Base-by-base conservation (phyloP, 2,113 vertebrate genomes). In the Mastomys coucha region DNA sequence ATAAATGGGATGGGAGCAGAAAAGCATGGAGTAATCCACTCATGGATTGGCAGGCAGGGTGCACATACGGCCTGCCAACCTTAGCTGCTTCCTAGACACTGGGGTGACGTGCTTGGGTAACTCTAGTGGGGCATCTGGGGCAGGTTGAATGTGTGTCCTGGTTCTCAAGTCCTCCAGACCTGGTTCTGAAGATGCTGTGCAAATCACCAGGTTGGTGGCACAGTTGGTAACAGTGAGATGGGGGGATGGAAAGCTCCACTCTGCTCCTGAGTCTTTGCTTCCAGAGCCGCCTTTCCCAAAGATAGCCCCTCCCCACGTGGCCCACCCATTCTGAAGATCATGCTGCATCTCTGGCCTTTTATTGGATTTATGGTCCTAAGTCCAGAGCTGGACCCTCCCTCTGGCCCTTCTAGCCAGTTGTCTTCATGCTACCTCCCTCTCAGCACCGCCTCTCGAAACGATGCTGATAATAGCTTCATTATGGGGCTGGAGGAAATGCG, bases 241-340 rank as follows among this genome's bases (percentile, higher is more conserved):
- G 0, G 33, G 5, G 11, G 33, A 51, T n/a, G 45, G 60, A 51
- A 31, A 31, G 5, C 31, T 36, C 16, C n/a, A 26, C 2, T 10
- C 42, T 14, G 9, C 28, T 77, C n/a, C 33, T 10, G 5, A 80
- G n/a, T 86, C 19, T 63, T 85, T 49, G 63, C 49, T 22, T 22
- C 39, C 24, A 33, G 89, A 33, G 3, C 51, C 11, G 17, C 2
- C 42, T 60, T 24, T 51, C 31, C 10, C 26, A 39, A 19, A 95
- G n/a, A n/a, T 1, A 4, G 12, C 36, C 1, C 16, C 8, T 3
- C 39, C 33, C 3, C 22, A 33, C 51, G 5, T 28, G 14, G 1
- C n/a, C 65, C 24, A 20, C 33, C 16, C 53, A 20, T 89, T 63
- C 56, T 76, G 67, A 42, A 13, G 11, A 26, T 0, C 5, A 39